Percentiles rank a stretch among this genome's conserved stretches.
Evolutionary conservation across 2,113 vertebrate genomes (phyloP).

Genomic region (Psilopsiagon aurifrons): DNA sequence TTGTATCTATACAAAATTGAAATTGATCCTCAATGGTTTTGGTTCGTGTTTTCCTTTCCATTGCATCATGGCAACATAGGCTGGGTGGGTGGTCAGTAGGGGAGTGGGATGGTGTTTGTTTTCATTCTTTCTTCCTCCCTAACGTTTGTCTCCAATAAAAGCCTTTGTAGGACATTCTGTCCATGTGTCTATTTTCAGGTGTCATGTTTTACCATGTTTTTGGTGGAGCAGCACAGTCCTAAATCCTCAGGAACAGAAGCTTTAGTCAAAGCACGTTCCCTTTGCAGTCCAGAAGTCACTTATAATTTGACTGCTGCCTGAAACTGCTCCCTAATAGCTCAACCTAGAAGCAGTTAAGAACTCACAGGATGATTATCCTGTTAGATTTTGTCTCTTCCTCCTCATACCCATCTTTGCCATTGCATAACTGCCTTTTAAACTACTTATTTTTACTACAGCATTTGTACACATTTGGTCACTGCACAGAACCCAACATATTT

Average conservation of each 20-base stretch:
- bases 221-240: neutral
- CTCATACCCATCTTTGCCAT: accelerated
- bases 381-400: neutral
- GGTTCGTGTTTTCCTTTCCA: neutral
- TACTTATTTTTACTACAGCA: neutral
- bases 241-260: neutral
- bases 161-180: neutral
- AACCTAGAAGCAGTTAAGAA: neutral
- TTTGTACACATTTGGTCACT: neutral
- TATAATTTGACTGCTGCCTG: neutral
- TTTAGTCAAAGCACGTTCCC: neutral
- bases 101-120: neutral
- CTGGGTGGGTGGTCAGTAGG: neutral
- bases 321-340: neutral
- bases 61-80: neutral
- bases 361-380: neutral
- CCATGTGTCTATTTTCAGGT: neutral
- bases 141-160: neutral
- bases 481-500: neutral
- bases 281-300: neutral
- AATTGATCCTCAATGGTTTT: neutral
- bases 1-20: neutral
- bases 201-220: accelerated
- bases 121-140: neutral
- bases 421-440: neutral